Evolutionary conservation across 2,888 invertebrate genomes (phyloP).

Genomic region (Cheilosia urbana): DNA sequence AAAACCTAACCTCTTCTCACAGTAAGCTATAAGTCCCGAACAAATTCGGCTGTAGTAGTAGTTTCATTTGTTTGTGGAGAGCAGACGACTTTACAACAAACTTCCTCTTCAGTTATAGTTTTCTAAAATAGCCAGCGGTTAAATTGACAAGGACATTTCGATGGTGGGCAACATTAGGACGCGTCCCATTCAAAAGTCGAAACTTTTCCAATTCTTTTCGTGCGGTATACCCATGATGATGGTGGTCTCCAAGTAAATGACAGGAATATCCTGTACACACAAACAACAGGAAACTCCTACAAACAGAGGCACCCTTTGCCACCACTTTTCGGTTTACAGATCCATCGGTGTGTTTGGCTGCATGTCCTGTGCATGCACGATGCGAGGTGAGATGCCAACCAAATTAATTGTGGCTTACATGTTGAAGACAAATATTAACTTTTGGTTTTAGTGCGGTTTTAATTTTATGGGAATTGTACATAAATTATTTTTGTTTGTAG

Average conservation of each 20-base stretch:
- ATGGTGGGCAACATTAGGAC: slow-evolving; percentile 56
- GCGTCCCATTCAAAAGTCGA: slow-evolving; percentile 65
- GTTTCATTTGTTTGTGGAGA: slow-evolving; percentile 49
- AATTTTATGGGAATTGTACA: slow-evolving; percentile 79
- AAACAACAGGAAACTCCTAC: slow-evolving; percentile 58
- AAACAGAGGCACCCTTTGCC: not conserved
- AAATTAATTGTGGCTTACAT: slow-evolving; percentile 81
- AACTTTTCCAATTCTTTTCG: slow-evolving; percentile 71
- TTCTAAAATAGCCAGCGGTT: slow-evolving; percentile 69
- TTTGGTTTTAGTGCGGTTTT: slow-evolving; percentile 80
- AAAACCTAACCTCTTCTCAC: slow-evolving; percentile 3
- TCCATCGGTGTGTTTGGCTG: slow-evolving; percentile 46
- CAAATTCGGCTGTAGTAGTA: slow-evolving; percentile 55
- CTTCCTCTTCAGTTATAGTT: slow-evolving; percentile 70
- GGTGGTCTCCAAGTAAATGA: slow-evolving; percentile 71
- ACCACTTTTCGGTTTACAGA: not conserved
- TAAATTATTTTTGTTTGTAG: slow-evolving; percentile 77
- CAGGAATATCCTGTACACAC: slow-evolving; percentile 59
- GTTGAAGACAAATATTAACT: slow-evolving; percentile 81
- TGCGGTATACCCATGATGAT: slow-evolving; percentile 47
- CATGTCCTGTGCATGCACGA: slow-evolving; percentile 68
- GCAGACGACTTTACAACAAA: slow-evolving; percentile 70
- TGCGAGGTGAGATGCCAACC: slow-evolving; percentile 76
- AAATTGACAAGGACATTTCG: slow-evolving; percentile 72
- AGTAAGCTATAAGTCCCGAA: slow-evolving; percentile 42